Evolutionary conservation across 2,113 vertebrate genomes (phyloP), one percentile per base, ranked within the genome.

Genomic region (Dicerorhinus sumatrensis): DNA sequence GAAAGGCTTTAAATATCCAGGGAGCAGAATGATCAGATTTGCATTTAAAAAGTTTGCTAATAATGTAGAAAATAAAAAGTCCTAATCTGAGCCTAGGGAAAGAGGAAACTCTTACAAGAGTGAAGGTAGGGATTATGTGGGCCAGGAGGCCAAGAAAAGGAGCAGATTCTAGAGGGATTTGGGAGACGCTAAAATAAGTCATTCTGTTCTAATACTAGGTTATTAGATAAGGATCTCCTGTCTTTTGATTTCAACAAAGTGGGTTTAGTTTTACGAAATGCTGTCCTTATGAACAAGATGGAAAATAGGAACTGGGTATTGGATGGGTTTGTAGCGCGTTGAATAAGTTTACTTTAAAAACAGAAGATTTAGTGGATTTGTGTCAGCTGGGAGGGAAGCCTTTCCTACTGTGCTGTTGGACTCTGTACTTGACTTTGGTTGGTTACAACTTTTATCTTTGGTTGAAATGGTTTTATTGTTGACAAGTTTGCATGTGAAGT

Each of bases 181-280:
- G 10, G 65, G 17, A 91, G 17, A 86, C 25, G 73, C 56, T 56
- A 36, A 91, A 73, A n/a, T 75, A 83, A 60, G 11, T 91, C 73
- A 60, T 91, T 86, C 58, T 67, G 23, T 79, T 56, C 36, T 80
- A 48, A 73, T 73, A 13, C 63, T 93, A 60, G 20, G 8, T 83
- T 63, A 54, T 39, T 56, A 54, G 14, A 48, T 69, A 65, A 81
- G 75, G 36, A 42, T 67, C 51, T 60, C 25, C 39, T 77, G 8
- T 63, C 39, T 91, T 63, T 85, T 56, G 27, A 75, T 87, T 67
- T 91, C 39, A n/a, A 2, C 11, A 73, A 25, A 86, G 8, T 65
- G n/a, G n/a, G 62, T 77, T 89, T 76, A 29, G 69, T 92, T 92
- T 60, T 46, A 85, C n/a, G 85, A 85, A 93, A 79, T 36, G 72